Evolutionary conservation across 64 coral and sea anemone species (phyloP), one percentile per base, ranked within the genome.

Genomic region (Orbicella faveolata): DNA sequence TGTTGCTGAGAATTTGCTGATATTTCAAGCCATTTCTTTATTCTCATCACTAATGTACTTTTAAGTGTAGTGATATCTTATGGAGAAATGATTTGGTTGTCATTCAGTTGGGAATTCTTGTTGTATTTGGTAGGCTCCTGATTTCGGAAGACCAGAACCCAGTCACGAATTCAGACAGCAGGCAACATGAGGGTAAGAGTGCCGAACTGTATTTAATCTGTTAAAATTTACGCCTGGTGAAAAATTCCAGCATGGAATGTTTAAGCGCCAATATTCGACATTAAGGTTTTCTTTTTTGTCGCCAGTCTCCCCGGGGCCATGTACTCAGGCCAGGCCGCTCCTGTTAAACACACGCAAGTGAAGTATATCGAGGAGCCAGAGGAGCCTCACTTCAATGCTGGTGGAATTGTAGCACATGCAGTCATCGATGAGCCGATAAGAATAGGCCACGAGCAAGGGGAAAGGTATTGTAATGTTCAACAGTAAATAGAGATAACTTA

Each of bases 381-480:
- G n/a, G 82, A 85, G 61, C 65, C 65, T 85, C 82, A 65, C 15
- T 85, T 73, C 66, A 66, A 19, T 78, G 8, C 36, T 23, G 78
- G 55, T 72, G 82, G 65, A 23, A 62, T 85, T 35, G 65, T 73
- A 9, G 82, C 65, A 25, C 82, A 73, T 54, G 65, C 82, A 52
- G 41, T 85, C 20, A 70, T 85, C 34, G 82, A 85, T 21, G 82
- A 85, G 20, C 82, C 82, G 23, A 70, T 70, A 23, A 72, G 63
- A 68, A 85, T 85, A 85, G 82, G 82, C 17, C 62, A 44, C 17
- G 82, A 85, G 39, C 82, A 70, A 37, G 82, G 82, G 52, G 82
- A 85, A 72, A 85, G 82, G 82, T 85, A 73, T 41, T n/a, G 80
- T 39, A 63, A 68, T 67, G 23, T 23, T 23, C 18, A 48, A 48